phyloP scores from a whole-genome alignment of 2,113 vertebrate species.

The Channa argus region DNA sequence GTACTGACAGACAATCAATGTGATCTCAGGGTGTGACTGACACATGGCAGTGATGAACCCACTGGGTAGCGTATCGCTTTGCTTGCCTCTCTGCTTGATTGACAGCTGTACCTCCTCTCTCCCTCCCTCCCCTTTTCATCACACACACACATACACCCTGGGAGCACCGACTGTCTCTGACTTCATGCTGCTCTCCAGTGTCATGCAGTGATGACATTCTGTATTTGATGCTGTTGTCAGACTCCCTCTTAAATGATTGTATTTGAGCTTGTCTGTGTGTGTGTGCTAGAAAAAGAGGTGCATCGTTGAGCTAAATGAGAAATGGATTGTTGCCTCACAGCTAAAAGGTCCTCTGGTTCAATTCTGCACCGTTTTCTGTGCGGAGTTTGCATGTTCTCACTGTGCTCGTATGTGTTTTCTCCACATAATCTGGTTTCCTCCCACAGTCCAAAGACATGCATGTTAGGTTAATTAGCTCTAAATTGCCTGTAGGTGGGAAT shows the following conservation, averaged over 20 bases:
- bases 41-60: constrained; percentile 72
- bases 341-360: no score
- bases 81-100: constrained; percentile 62
- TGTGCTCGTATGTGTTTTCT: no score
- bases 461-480: no score
- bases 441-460: no score
- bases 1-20: constrained; percentile 73
- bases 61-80: constrained; percentile 59
- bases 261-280: background rate
- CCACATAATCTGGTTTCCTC: no score
- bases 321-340: no score
- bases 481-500: no score
- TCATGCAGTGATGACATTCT: constrained; percentile 51
- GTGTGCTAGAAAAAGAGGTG: background rate
- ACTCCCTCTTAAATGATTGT: constrained; percentile 49
- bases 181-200: constrained; percentile 59
- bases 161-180: constrained; percentile 30
- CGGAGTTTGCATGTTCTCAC: no score
- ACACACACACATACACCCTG: constrained; percentile 17
- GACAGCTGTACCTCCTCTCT: constrained; percentile 66
- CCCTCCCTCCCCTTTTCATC: background rate
- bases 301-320: no score
- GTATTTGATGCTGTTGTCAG: constrained; percentile 67
- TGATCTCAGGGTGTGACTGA: constrained; percentile 71
- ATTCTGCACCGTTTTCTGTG: no score